Base-by-base conservation (phyloP, 2,797 vertebrate genomes). In the Meda fulgida region DNA sequence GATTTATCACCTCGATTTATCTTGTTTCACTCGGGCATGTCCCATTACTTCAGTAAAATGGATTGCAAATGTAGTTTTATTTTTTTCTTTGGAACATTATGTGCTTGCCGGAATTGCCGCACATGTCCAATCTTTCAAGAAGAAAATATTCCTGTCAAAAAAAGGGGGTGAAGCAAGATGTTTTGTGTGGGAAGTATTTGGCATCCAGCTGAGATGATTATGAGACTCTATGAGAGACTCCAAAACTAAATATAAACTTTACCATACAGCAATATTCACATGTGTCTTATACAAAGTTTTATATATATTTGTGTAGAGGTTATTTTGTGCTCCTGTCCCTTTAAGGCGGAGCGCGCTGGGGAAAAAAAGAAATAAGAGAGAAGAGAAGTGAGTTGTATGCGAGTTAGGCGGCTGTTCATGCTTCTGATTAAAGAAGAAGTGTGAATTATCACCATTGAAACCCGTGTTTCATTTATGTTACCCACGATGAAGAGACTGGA, bases 131-230 rank as follows among this genome's bases (percentile, higher is more conserved):
- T 38, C 51, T 77, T 77, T 58, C 51, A 38, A 23, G 21, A 38
- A 38, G 7, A 58, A 58, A 77, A 77, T 9, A 58, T 7, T 58
- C 23, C 46, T 0, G 71, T 34, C 46, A 14, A 63, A 65, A 31
- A 31, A 31, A 71, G 8, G 2, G 26, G 46, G 18, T 18, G 18
- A 53, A 11, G 34, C n/a, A 23, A 23, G 23, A 78, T 65, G 48
- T 14, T 69, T 69, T 40, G 43, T 60, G 34, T 53, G 51, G 51
- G 40, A 69, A 70, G 46, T 3, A 29, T 69, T 79, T 48, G 34
- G 83, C 67, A 36, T 38, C 78, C 70, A 55, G 70, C 70, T 85
- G 84, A 80, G 78, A 80, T 80, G 84, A 73, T 67, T 36, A 63
- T 2, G 51, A 48, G 46, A 48, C 46, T 48, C 46, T 5, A 48